phyloP scores from a whole-genome alignment of 2,797 vertebrate genomes.

The Cuculus canorus region DNA sequence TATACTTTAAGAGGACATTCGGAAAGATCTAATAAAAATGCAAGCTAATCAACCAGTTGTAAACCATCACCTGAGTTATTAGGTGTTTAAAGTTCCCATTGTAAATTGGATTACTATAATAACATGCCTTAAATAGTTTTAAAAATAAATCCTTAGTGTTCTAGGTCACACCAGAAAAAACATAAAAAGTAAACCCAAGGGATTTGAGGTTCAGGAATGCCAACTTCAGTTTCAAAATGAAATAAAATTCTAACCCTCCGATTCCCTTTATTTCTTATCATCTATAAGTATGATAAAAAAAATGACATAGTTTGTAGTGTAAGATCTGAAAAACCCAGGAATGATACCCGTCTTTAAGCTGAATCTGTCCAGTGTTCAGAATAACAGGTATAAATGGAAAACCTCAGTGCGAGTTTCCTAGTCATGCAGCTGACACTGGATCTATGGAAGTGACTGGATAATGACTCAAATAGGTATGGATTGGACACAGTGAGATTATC shows the following conservation, averaged over 20 bases:
- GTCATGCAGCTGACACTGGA: neutral
- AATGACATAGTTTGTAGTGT: neutral
- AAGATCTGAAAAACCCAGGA: neutral
- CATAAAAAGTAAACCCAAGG: neutral
- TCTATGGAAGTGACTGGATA: neutral
- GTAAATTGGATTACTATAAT: conserved; percentile 17
- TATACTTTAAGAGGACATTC: neutral
- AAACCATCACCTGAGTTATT: neutral
- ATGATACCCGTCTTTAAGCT: neutral
- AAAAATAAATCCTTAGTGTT: conserved; percentile 4
- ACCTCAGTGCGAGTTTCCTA: neutral
- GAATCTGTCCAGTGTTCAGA: neutral
- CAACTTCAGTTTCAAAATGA: neutral
- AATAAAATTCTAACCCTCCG: neutral
- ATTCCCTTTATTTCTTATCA: neutral
- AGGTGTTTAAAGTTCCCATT: neutral
- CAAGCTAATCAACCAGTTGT: neutral
- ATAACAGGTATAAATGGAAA: neutral
- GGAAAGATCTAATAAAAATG: neutral
- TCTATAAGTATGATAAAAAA: neutral
- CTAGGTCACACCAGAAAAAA: neutral
- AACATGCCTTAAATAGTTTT: neutral
- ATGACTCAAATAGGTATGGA: neutral
- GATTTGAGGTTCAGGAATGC: neutral
- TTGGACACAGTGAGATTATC: neutral